Base-by-base conservation (phyloP, 2,797 vertebrate genomes). In the Linurgus olivaceus region DNA sequence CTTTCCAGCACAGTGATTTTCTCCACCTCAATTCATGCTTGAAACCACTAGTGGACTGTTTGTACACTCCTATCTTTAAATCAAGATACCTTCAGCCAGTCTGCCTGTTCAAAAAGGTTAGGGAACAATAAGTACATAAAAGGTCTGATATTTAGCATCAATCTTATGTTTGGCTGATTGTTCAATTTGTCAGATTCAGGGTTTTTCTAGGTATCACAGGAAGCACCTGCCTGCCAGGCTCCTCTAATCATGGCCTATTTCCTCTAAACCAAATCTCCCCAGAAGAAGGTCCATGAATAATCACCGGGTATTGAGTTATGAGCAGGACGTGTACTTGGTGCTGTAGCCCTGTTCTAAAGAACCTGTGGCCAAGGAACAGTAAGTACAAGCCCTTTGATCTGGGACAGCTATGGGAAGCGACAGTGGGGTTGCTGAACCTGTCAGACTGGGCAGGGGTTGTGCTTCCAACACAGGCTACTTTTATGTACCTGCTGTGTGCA, bases 171-270 rank as follows among this genome's bases (percentile, higher is more conserved):
- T 62, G 82, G 76, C 28, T 57, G 76, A 85, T 90, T 91, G 77
- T 91, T 92, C 55, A 21, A 0, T 90, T 88, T 78, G 66, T 90
- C 81, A 88, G 50, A 65, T 51, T 40, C 11, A 6, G 55, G 26
- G 33, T 7, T 88, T 92, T 92, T 80, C 65, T 75, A 55, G 73
- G 70, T 94, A 95, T 96, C 95, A 70, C 48, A 90, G 96, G 89
- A 97, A 96, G 81, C 94, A 93, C 72, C 91, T 91, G 92, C 40
- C 62, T 89, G 75, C 84, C 78, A 82, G 78, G 45, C 87, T 91
- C 33, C 78, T 28, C 58, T 80, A 93, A 90, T 83, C 58, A 31
- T 11, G 13, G 68, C 35, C 19, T 31, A 3, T 91, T 96, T 95
- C 95, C 94, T 94, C 73, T 84, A 62, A 75, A 45, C 47, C 19